Evolutionary conservation across 2,797 vertebrate species (phyloP).

Genomic region (Sparidentex hasta): DNA sequence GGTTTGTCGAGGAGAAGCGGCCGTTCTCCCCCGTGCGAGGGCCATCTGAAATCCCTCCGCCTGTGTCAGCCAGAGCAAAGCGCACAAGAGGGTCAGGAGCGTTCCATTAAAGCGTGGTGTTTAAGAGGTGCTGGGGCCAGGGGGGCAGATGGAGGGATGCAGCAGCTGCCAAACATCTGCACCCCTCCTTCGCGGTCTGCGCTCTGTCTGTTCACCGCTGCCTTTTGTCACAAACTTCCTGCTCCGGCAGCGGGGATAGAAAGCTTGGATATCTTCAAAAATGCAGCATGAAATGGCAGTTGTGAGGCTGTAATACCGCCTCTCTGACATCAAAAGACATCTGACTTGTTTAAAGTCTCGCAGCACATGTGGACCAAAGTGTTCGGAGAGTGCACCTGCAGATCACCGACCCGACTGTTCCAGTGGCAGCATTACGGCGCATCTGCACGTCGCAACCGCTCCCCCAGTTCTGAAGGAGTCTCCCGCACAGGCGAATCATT

Average conservation of each 20-base stretch:
- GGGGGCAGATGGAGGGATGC: conserved; percentile 73
- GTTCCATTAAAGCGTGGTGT: conserved; percentile 82
- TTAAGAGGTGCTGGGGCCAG: conserved; percentile 84
- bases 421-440: conserved; percentile 14
- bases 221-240: conserved; percentile 77
- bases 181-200: conserved; percentile 68
- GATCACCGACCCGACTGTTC: conserved; percentile 33
- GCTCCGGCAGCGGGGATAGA: conserved; percentile 44
- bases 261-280: conserved; percentile 52
- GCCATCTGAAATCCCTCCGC: conserved; percentile 63
- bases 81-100: conserved; percentile 75
- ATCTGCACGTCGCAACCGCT: conserved; percentile 54
- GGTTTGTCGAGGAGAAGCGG: conserved; percentile 46
- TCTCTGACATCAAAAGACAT: conserved; percentile 49
- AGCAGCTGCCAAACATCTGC: conserved; percentile 85
- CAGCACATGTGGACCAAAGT: conserved; percentile 32
- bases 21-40: conserved; percentile 33
- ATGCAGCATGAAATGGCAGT: conserved; percentile 35
- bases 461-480: conserved; percentile 33
- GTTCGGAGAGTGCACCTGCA: conserved; percentile 73
- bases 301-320: conserved; percentile 9
- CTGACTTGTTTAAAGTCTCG: conserved; percentile 33
- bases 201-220: conserved; percentile 66
- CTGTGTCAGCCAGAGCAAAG: conserved; percentile 62
- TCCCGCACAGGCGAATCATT: conserved; percentile 50